A percentile compares a stretch with the other conserved stretches of the same genome.
These are phyloP conservation scores for Poecilus cupreus DNA, from an alignment of 2,888 invertebrate genomes.

Conservation along the genomic window DNA sequence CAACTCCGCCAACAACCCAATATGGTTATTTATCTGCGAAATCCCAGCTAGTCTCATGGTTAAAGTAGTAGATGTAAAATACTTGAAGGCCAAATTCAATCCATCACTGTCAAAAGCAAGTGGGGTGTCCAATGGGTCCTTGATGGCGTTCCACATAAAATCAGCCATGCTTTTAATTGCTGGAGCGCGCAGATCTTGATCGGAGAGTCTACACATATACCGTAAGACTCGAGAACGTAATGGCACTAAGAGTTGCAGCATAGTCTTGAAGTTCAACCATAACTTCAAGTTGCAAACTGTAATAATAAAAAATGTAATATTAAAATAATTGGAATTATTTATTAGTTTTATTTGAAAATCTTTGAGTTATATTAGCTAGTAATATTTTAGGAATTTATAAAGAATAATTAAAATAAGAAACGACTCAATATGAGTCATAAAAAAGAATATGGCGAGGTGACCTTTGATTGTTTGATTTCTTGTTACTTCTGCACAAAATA, in stretches of 20 bases:
- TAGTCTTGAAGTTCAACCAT: slow-evolving; percentile 94
- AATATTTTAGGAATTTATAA: too few species aligned
- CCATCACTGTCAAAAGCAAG: slow-evolving; percentile 93
- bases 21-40: slow-evolving; percentile 95
- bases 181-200: slow-evolving; percentile 91
- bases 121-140: slow-evolving; percentile 91
- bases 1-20: slow-evolving; percentile 92
- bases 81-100: slow-evolving; percentile 94
- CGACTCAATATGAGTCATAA: too few species aligned
- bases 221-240: slow-evolving; percentile 89
- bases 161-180: slow-evolving; percentile 96
- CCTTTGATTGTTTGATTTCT: too few species aligned
- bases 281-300: slow-evolving; percentile 91
- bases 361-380: too few species aligned
- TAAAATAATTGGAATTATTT: too few species aligned
- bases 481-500: too few species aligned
- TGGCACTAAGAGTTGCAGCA: slow-evolving; percentile 91
- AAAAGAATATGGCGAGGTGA: too few species aligned
- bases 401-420: too few species aligned
- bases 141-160: slow-evolving; percentile 96
- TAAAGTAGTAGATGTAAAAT: slow-evolving; percentile 94
- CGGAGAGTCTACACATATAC: slow-evolving; percentile 95
- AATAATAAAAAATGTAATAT: slow-evolving; percentile 61
- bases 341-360: too few species aligned
- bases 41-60: slow-evolving; percentile 96